Evolutionary conservation across 2,888 invertebrate species (phyloP).

Genomic region (Geotrupes spiniger): DNA sequence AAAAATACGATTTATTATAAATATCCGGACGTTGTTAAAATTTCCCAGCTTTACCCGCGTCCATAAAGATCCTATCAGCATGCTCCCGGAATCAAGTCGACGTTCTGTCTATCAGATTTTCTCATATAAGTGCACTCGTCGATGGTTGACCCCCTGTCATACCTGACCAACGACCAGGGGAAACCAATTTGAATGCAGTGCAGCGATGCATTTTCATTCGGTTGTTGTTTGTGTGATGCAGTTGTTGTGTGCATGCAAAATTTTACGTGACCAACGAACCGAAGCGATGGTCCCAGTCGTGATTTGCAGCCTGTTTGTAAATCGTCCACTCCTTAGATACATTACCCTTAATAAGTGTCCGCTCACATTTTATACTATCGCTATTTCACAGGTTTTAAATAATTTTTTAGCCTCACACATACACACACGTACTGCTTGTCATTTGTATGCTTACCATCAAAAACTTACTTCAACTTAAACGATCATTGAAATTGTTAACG

Average conservation of each 20-base stretch:
- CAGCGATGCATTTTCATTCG: constrained; percentile 38
- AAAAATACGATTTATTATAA: too few relatives aligned
- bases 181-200: constrained; percentile 29
- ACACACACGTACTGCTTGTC: too few relatives aligned
- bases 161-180: constrained; percentile 7
- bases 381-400: background rate
- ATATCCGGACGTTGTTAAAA: too few relatives aligned
- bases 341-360: background rate
- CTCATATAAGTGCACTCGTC: constrained; percentile 1
- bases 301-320: constrained; percentile 23
- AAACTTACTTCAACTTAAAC: too few relatives aligned
- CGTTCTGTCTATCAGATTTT: background rate
- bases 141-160: constrained; percentile 1
- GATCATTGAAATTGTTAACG: too few relatives aligned
- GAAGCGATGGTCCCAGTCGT: constrained; percentile 31
- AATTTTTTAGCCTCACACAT: too few relatives aligned
- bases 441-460: too few relatives aligned
- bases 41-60: background rate
- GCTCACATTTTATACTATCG: background rate
- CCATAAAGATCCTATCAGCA: background rate
- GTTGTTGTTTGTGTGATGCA: constrained; percentile 42
- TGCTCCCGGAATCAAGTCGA: background rate
- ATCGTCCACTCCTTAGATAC: background rate
- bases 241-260: constrained; percentile 43
- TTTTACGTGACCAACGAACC: constrained; percentile 38